Evolutionary conservation across 1,140 invertebrate genomes (phyloP), one percentile per base, ranked within the genome.

Genomic region (Pachyrhynchus sulphureomaculatus): DNA sequence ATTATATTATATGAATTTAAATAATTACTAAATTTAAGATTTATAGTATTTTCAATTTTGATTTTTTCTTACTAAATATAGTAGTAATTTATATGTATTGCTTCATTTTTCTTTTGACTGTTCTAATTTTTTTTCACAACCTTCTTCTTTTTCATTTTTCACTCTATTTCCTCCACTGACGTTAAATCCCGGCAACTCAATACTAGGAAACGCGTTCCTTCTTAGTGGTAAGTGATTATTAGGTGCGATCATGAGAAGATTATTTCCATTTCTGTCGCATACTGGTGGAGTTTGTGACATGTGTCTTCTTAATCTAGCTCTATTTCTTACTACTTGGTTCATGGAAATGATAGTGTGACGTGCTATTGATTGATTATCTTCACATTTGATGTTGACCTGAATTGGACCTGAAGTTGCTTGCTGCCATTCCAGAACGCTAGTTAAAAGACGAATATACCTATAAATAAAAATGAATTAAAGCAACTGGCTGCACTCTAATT

Each of bases 401-500:
- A 64, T 54, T 29, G 42, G 26, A 62, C 65, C 79, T 64, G 77
- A 72, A 49, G 79, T 80, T 78, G 66, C 77, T 83, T 77, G 75
- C 74, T 95, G 92, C 90, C 92, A 95, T 71, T 94, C 91, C 0
- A 97, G 73, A 1, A 98, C 90, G 68, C 88, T 89, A 29, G 86
- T 88, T 6, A 97, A 79, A 0, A 98, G 81, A 52, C 87, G 86
- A 52, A 97, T 98, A 75, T 98, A 98, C 67, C 89, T 90, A 69
- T 33, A 72, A 75, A 68, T 52, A 48, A 55, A 49, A 62, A n/a
- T n/a, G n/a, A n/a, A n/a, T n/a, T n/a, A n/a, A n/a, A n/a, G n/a
- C n/a, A n/a, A n/a, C n/a, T n/a, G n/a, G n/a, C n/a, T n/a, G n/a
- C n/a, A n/a, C n/a, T n/a, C n/a, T n/a, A n/a, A n/a, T n/a, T n/a